These are phyloP conservation scores for Popillia japonica DNA, from an alignment of 1,140 invertebrate species.

Conservation along the genomic window DNA sequence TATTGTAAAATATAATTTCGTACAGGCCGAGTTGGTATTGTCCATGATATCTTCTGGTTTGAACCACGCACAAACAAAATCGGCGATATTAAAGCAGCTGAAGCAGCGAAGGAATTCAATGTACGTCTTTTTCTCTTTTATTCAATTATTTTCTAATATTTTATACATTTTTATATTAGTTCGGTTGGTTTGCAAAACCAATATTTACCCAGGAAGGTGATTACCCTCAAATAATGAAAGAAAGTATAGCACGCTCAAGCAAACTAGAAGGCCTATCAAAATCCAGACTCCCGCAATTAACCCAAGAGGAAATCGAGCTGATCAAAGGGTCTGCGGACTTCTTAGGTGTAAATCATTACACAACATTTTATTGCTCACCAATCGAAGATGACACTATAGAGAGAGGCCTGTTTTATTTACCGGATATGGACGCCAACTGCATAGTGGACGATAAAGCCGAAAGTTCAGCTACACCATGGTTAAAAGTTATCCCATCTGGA, in stretches of 20 bases:
- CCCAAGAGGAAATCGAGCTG: conserved; percentile 48
- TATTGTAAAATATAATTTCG: background rate
- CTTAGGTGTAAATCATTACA: conserved; percentile 61
- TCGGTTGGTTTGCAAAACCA: conserved; percentile 61
- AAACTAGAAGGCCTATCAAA: conserved; percentile 61
- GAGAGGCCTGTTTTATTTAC: background rate
- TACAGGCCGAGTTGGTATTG: conserved; percentile 63
- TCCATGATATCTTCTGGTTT: conserved; percentile 61
- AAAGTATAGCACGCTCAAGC: conserved; percentile 64
- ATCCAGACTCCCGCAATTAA: conserved; percentile 61
- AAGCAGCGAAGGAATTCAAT: conserved; percentile 58
- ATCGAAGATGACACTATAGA: background rate
- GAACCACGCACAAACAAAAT: conserved; percentile 60
- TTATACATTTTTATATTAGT: no score
- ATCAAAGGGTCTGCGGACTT: conserved; percentile 53
- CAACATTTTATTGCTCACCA: background rate
- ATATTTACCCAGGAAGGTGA: conserved; percentile 69
- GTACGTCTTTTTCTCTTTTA: conserved; percentile 42
- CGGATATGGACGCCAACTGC: background rate
- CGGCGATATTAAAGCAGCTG: conserved; percentile 62
- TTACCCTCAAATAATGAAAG: conserved; percentile 69
- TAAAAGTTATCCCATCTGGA: conserved; percentile 53
- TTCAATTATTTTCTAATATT: no score
- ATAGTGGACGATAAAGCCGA: background rate
- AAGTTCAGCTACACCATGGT: conserved; percentile 7